phyloP scores from a whole-genome alignment of 2,113 vertebrate species.

The Zeus faber region DNA sequence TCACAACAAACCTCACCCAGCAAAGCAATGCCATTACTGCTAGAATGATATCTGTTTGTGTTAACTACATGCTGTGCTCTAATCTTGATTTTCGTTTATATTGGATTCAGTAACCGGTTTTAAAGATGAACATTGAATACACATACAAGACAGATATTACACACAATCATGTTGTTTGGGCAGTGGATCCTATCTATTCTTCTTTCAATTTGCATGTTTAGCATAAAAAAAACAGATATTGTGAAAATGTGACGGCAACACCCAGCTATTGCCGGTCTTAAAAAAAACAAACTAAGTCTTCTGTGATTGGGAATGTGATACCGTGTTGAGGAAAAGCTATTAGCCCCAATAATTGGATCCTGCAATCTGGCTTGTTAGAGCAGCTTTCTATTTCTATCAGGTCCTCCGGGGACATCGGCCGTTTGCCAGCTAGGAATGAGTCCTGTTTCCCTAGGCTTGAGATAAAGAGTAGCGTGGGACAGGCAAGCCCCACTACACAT shows the following conservation, averaged over 20 bases:
- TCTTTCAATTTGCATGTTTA: conserved; percentile 25
- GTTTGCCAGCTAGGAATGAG: conserved; percentile 44
- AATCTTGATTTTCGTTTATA: conserved; percentile 33
- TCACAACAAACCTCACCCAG: conserved; percentile 25
- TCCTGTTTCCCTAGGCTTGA: conserved; percentile 49
- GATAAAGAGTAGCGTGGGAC: conserved; percentile 54
- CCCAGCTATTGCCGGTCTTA: conserved; percentile 43
- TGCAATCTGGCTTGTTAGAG: conserved; percentile 59
- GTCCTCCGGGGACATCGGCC: conserved; percentile 52
- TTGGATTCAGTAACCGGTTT: conserved; percentile 36
- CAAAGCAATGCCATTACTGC: conserved; percentile 27
- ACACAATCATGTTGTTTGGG: conserved; percentile 27
- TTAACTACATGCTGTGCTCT: conserved; percentile 47
- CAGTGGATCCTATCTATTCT: conserved; percentile 15
- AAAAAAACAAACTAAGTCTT: conserved; percentile 32
- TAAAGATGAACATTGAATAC: conserved; percentile 43
- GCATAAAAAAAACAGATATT: conserved; percentile 40
- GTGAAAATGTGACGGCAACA: conserved; percentile 34
- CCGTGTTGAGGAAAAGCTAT: conserved; percentile 58
- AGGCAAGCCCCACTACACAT: conserved; percentile 39
- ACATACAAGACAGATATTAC: conserved; percentile 15
- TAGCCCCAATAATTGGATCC: conserved; percentile 66
- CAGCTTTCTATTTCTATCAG: conserved; percentile 60
- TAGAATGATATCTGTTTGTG: conserved; percentile 35
- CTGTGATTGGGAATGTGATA: conserved; percentile 44